Evolutionary conservation across 2,113 vertebrate species (phyloP).

Genomic region (Paramormyrops kingsleyae): DNA sequence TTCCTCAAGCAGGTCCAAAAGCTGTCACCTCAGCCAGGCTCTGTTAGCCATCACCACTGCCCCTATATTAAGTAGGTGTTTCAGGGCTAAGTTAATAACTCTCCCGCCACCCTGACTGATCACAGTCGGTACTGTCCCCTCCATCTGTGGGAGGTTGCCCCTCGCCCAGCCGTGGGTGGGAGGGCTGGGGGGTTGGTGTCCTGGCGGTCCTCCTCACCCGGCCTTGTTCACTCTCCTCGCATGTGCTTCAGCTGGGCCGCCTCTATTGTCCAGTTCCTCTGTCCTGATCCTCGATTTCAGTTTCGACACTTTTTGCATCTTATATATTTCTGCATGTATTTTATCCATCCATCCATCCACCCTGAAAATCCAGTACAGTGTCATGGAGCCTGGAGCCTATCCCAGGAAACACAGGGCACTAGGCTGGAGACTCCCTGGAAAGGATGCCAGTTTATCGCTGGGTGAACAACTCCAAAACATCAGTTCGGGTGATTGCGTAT

Average conservation of each 20-base stretch:
- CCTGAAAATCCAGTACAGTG: neutral
- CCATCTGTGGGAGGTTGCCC: conserved; percentile 59
- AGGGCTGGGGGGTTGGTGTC: conserved; percentile 35
- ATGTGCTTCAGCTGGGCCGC: neutral
- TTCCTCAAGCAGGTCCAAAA: conserved; percentile 95
- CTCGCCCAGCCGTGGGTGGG: conserved; percentile 12
- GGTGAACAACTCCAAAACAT: neutral
- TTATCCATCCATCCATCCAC: neutral
- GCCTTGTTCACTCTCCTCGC: neutral
- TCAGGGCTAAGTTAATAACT: conserved; percentile 99
- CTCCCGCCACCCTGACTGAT: conserved; percentile 90
- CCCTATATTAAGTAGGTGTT: conserved; percentile 96
- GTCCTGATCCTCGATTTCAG: neutral
- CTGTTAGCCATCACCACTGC: conserved; percentile 92
- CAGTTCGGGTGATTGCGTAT: neutral
- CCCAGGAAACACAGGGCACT: neutral
- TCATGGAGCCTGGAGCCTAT: neutral
- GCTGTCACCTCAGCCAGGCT: conserved; percentile 96
- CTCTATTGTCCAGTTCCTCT: neutral
- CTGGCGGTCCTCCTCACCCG: conserved; percentile 37
- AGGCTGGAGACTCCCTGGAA: neutral
- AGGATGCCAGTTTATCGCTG: neutral
- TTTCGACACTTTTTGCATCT: neutral
- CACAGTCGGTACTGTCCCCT: conserved; percentile 49
- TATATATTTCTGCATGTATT: neutral